Base-by-base conservation (phyloP, 53 echinoderm and acorn worm genomes). In the Pentamera pediparva region DNA sequence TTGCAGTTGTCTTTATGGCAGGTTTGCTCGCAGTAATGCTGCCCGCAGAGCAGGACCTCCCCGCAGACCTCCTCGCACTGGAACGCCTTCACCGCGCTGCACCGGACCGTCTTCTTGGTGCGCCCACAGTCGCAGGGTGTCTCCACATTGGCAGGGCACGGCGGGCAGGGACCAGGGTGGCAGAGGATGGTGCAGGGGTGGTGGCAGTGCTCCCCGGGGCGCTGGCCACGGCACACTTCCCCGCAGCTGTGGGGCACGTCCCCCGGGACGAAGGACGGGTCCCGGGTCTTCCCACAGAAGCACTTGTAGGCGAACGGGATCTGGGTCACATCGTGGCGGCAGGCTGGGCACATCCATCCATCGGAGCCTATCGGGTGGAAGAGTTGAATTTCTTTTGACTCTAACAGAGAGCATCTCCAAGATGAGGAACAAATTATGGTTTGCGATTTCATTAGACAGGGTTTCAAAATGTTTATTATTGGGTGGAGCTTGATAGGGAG, bases 221-320 rank as follows among this genome's bases (percentile, higher is more conserved):
- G 88, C 37, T 79, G 76, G 35, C 83, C 80, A 3, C 89, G 81
- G 57, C 98, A 98, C 49, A 98, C 89, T 60, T 98, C 92, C 17
- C 91, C 92, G 39, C 98, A 98, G 61, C 89, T 89, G 83, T 98
- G 98, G 5, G 98, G 98, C 34, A 88, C 88, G 53, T 98, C 91
- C 20, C 88, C 88, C 3, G 85, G 91, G 25, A 79, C 74, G 64
- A 77, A 83, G 1, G 72, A 61, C 3, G 98, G 98, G 15, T 98
- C 91, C 8, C 98, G 73, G 34, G 32, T 37, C 78, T 98, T 91
- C 24, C 84, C 78, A 48, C 98, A 98, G 78, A 98, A 98, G 67
- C 98, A 98, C 62, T 82, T 89, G 79, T 98, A 98, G 58, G 86
- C 84, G 54, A 83, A 75, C 12, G 98, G 98, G 35, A 92, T 84